Evolutionary conservation across 2,113 vertebrate genomes (phyloP), one percentile per base, ranked within the genome.

Genomic region (Nerophis ophidion): DNA sequence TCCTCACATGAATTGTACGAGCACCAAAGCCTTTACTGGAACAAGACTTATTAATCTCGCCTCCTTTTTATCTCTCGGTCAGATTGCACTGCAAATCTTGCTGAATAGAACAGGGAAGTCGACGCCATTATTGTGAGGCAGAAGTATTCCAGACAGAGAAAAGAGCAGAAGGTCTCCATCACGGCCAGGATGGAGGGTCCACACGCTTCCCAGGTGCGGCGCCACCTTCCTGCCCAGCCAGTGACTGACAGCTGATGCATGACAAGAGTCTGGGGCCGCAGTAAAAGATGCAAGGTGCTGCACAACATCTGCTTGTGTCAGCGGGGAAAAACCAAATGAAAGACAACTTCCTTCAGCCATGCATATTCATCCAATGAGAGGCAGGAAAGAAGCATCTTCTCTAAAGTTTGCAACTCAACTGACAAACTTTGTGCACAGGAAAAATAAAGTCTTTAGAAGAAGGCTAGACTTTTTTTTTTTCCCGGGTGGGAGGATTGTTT

Each of bases 191-290:
- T 58, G 61, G 54, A 61, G 55, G 69, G 60, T 60, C 11, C 36
- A 9, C 14, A 48, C 1, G 53, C 66, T n/a, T n/a, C n/a, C n/a
- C n/a, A n/a, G n/a, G n/a, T n/a, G n/a, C n/a, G n/a, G n/a, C n/a
- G n/a, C n/a, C n/a, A n/a, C n/a, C n/a, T n/a, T n/a, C n/a, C n/a
- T n/a, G n/a, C n/a, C n/a, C 63, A 2, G 10, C 54, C 5, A 58
- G 59, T 75, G 76, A 81, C 57, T 71, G 82, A 80, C 83, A 86
- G 80, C 72, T 79, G 78, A 81, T 72, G 76, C 78, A 81, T 81
- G 67, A 76, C 78, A 76, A 65, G 65, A 71, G 68, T 81, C 1
- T 40, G 45, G 71, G 76, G 64, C 60, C 35, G 10, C 70, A 61
- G 33, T 59, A 72, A 73, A 54, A 11, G 17, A 53, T 12, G 19